Evolutionary conservation across 1,140 invertebrate species (phyloP), one percentile per base, ranked within the genome.

Genomic region (Tachypleus tridentatus): DNA sequence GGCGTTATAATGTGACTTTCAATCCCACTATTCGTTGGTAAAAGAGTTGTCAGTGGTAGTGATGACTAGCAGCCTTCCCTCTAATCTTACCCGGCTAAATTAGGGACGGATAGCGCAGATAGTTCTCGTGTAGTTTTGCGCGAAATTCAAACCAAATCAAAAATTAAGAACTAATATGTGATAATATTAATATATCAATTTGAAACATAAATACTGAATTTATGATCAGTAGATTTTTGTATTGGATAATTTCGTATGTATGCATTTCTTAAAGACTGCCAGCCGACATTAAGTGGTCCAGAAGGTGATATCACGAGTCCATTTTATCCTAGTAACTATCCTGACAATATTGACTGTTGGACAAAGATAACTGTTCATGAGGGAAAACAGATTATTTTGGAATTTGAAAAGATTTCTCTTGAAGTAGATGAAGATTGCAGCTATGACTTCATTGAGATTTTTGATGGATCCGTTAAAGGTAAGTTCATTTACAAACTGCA

Each of bases 401-500:
- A 85, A 69, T 87, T 87, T 71, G 84, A 87, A 64, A 83, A 85
- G 65, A 71, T 87, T 48, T 81, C 84, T 4, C 77, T 87, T 3
- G 86, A 87, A 60, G 65, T 61, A 4, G 71, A 67, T 51, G 58
- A 64, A 5, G 64, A 69, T 10, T 72, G 71, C 57, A 63, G 54
- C 6, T 69, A 63, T 52, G 71, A 72, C 51, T 72, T 66, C 51
- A 59, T 72, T 6, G 66, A 69, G 61, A 48, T 72, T 47, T 72
- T 66, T 54, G 69, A 72, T 47, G 66, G 66, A 8, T 49, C 60
- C 4, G 58, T 62, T 5, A 52, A 29, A 60, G 53, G 59, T 56
- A 64, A 69, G 49, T 11, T 5, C 4, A 62, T 11, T 54, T 29
- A 3, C 47, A 63, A 7, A 47, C 29, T 29, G 29, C 29, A 56